Conservation (phyloP, 2,797 vertebrate genomes). For the Phrynocephalus vlangalii region DNA sequence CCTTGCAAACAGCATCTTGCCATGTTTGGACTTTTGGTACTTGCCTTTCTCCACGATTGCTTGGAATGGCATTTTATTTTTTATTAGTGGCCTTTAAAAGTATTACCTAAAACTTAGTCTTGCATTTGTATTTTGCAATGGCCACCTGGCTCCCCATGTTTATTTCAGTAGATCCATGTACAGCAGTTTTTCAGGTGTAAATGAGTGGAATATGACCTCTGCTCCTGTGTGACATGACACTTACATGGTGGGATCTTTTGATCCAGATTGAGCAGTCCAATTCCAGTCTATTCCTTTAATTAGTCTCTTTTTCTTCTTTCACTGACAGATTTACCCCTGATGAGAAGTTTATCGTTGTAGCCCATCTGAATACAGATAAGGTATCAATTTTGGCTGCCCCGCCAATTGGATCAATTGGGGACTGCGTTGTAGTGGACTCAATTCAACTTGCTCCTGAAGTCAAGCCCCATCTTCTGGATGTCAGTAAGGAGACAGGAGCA, state of each 20-base stretch:
- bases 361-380: conserved; percentile 89
- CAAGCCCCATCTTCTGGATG: conserved; percentile 90
- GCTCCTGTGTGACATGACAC: neutral
- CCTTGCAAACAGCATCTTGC: no score
- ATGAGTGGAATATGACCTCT: neutral
- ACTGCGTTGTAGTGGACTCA: conserved; percentile 83
- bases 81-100: no score
- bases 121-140: no score
- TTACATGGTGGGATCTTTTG: neutral
- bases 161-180: neutral
- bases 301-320: neutral
- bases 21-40: no score
- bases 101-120: no score
- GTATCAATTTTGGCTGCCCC: conserved; percentile 86
- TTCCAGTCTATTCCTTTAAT: neutral
- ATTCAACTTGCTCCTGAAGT: conserved; percentile 90
- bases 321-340: conserved; percentile 84
- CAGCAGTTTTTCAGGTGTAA: neutral
- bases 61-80: no score
- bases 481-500: conserved; percentile 85
- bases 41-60: no score
- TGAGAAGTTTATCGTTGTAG: conserved; percentile 87
- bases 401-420: conserved; percentile 84
- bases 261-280: neutral
- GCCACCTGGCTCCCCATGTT: no score